Evolutionary conservation across 2,113 vertebrate species (phyloP).

Genomic region (Danio rerio): GRCz12tu NC_133185.1:11431001-11431500

Average conservation of each 20-base stretch:
- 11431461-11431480: not conserved
- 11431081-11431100: too few species aligned
- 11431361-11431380: too few species aligned
- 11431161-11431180: not conserved
- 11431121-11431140: too few species aligned
- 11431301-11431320: not conserved
- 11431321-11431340: not conserved
- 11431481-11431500: not conserved
- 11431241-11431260: not conserved
- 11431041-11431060: conserved; percentile 9
- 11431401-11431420: not conserved
- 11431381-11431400: too few species aligned
- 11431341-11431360: not conserved
- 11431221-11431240: too few species aligned
- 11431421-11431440: not conserved
- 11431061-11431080: too few species aligned
- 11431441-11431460: not conserved
- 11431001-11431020: not conserved
- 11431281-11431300: not conserved
- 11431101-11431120: too few species aligned
- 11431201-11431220: not conserved
- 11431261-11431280: not conserved
- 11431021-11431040: conserved; percentile 47
- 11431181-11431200: not conserved
- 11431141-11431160: too few species aligned